These are phyloP conservation scores for Glaucopsyche alexis DNA, from an alignment of 2,888 invertebrate genomes.

Conservation along the genomic window DNA sequence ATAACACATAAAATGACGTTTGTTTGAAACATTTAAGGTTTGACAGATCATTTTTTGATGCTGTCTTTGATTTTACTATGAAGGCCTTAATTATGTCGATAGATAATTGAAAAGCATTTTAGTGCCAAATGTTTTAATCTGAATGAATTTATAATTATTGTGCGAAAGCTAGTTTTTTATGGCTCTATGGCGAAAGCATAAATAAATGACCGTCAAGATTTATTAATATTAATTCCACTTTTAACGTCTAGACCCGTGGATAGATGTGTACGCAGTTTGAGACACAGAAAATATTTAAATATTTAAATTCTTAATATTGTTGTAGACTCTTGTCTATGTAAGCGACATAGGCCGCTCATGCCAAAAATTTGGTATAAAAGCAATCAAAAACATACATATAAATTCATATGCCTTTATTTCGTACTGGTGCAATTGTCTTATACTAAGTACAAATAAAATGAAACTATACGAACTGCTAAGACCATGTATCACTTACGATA, in stretches of 20 bases:
- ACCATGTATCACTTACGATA: constrained; percentile 67
- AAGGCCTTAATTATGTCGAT: neutral
- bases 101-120: too few relatives aligned
- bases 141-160: too few relatives aligned
- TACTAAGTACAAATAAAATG: constrained; percentile 71
- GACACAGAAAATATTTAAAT: too few relatives aligned
- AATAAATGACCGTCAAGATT: too few relatives aligned
- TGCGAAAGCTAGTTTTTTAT: too few relatives aligned
- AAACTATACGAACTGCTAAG: constrained; percentile 48
- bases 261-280: too few relatives aligned
- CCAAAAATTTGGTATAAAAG: neutral
- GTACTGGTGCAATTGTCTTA: constrained; percentile 78
- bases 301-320: too few relatives aligned
- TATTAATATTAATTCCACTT: neutral
- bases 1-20: neutral
- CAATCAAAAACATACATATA: constrained; percentile 50
- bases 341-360: too few relatives aligned
- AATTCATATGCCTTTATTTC: constrained; percentile 80
- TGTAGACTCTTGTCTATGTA: too few relatives aligned
- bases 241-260: neutral
- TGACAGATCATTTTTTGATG: neutral
- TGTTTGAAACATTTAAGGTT: neutral
- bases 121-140: too few relatives aligned
- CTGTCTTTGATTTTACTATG: neutral
- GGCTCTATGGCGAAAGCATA: too few relatives aligned